Base-by-base conservation (phyloP, 2,113 vertebrate species). In the Vulpes ferrilata region DNA sequence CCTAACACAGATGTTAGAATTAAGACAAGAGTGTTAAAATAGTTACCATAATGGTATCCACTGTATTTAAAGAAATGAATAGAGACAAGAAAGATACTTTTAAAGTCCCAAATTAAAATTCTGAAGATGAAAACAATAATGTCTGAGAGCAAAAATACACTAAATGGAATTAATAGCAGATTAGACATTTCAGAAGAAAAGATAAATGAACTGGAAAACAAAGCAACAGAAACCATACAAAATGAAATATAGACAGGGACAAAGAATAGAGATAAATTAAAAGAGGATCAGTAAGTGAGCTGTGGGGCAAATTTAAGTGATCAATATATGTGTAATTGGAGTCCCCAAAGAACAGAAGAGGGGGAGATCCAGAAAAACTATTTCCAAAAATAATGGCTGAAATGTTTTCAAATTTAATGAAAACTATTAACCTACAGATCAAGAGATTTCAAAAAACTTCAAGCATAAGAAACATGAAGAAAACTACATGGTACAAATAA, bases 331-430 rank as follows among this genome's bases (percentile, higher is more conserved):
- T 84, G 22, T 22, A 62, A 92, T 13, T 88, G 20, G 92, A 94
- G 2, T 55, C 23, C 35, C 85, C 73, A 87, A 88, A 95, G 67
- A 19, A 51, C n/a, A 67, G 51, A 48, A 79, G 15, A 64, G 5
- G n/a, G 2, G 12, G 35, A 7, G 27, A 51, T 7, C 19, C 73
- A 81, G 74, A 86, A 87, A 88, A 93, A 80, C 53, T 9, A 38
- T 64, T 86, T 88, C 76, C 82, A 83, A 32, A 96, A 96, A 93
- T 23, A 93, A 82, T 90, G 27, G 15, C 38, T 74, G 32, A 91
- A 90, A 83, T 62, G 20, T 80, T 93, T 96, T 32, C n/a, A 48
- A 78, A 93, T 73, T 91, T 93, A 93, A 83, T n/a, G 51, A 93
- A 74, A 90, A 95, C 20, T 74, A 65, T 17, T 62, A 88, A 85